Percentiles rank a stretch among this genome's conserved stretches.
Conservation (phyloP, 2,113 vertebrate genomes). For the Daboia siamensis region DNA sequence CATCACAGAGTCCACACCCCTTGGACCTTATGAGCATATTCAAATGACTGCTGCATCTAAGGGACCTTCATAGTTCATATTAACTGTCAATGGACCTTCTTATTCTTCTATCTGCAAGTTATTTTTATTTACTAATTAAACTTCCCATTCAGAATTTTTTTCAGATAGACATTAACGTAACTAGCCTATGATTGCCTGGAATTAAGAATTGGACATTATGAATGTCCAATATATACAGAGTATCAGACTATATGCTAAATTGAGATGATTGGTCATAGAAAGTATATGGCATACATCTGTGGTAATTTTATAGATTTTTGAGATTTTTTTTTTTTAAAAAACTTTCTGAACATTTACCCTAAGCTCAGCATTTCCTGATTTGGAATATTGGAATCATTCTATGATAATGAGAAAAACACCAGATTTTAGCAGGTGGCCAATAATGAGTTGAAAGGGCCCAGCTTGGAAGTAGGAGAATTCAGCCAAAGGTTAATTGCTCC, state of each 20-base stretch:
- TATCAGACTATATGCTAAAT: background rate
- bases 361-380: conserved; percentile 34
- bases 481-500: conserved; percentile 68
- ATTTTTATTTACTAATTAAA: background rate
- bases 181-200: background rate
- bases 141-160: background rate
- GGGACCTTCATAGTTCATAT: background rate
- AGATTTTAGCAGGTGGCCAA: conserved; percentile 49
- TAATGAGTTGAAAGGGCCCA: conserved; percentile 47
- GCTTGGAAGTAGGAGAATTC: conserved; percentile 57
- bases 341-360: conserved; percentile 37
- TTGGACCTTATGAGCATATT: background rate
- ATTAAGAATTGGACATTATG: background rate
- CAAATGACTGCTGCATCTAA: background rate
- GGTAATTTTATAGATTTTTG: conserved; percentile 8
- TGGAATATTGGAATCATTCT: conserved; percentile 35
- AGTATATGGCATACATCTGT: background rate
- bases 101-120: background rate
- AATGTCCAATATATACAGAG: background rate
- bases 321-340: background rate
- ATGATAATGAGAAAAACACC: conserved; percentile 59
- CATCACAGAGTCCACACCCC: background rate
- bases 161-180: background rate
- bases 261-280: background rate
- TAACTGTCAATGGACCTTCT: conserved; percentile 3